Evolutionary conservation across 2,113 vertebrate genomes (phyloP), one percentile per base, ranked within the genome.

Genomic region (Megaceryle maxima): DNA sequence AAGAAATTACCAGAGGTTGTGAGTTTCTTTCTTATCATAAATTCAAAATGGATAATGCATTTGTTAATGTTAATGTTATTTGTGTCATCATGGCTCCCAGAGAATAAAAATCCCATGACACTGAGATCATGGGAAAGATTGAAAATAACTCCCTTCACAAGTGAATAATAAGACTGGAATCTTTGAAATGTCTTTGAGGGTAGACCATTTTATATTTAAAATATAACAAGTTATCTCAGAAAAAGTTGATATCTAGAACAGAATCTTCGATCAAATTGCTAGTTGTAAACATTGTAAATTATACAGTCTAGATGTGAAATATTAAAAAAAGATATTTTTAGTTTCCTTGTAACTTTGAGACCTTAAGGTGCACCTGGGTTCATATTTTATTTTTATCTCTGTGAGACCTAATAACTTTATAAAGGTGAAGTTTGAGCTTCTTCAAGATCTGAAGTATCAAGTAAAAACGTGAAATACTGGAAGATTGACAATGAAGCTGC

Each of bases 71-170:
- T 92, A 46, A 73, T 74, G 92, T 88, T 94, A 84, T 75, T 83
- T 91, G 63, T 50, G 50, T 62, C 41, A 88, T 88, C 60, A 16
- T 64, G 57, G 14, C 78, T 96, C 85, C 83, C 69, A 91, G 69
- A 94, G 80, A 74, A 60, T 74, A 87, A 91, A 95, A 96, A 68
- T 97, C 97, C 90, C 96, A 96, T 79, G 96, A 97, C 94, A 96
- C 69, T 87, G 92, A 98, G 97, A 97, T 95, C 97, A 97, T 98
- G 96, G 97, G 97, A 98, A 97, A 97, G 72, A 63, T 31, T 97
- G 95, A 97, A 98, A 97, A 87, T 97, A 94, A 94, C 95, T 97
- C 84, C 31, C 74, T 87, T 96, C 74, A 93, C 43, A 64, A 95
- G 74, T 97, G 94, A 97, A 95, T 98, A 95, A 97, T 90, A 96